Evolutionary conservation across 2,797 vertebrate genomes (phyloP).

Genomic region (Sebastiscus tertius): DNA sequence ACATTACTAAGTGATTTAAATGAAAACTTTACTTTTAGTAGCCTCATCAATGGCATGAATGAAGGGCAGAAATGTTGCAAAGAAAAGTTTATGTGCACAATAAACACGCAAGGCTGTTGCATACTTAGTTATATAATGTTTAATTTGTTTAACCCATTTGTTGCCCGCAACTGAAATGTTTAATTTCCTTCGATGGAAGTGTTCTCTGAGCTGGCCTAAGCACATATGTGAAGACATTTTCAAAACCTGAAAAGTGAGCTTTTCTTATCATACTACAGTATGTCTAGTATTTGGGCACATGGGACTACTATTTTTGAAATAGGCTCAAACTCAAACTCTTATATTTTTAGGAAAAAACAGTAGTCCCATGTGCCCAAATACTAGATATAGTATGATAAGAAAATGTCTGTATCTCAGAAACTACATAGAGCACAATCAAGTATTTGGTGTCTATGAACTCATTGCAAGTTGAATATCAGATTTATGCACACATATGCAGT

Average conservation of each 20-base stretch:
- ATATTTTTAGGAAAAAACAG: background rate
- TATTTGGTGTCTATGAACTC: background rate
- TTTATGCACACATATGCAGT: background rate
- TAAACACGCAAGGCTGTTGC: background rate
- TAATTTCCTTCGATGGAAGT: background rate
- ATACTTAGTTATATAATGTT: background rate
- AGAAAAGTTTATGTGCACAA: background rate
- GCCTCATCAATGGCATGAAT: background rate
- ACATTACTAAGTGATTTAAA: background rate
- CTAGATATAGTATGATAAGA: background rate
- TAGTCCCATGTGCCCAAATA: background rate
- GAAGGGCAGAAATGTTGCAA: background rate
- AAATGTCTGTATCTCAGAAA: background rate
- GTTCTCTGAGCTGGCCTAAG: background rate
- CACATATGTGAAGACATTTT: too few relatives aligned
- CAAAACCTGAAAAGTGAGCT: background rate
- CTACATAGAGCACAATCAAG: background rate
- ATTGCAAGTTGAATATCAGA: background rate
- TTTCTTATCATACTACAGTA: background rate
- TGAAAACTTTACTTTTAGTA: background rate
- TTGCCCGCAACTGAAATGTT: too few relatives aligned
- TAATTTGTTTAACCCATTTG: background rate
- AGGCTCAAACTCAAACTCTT: too few relatives aligned
- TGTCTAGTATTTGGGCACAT: background rate
- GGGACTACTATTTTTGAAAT: background rate